Percentiles rank a stretch among this genome's conserved stretches.
Conservation (phyloP, 2,888 invertebrate genomes). For the Luffia ferchaultella region DNA sequence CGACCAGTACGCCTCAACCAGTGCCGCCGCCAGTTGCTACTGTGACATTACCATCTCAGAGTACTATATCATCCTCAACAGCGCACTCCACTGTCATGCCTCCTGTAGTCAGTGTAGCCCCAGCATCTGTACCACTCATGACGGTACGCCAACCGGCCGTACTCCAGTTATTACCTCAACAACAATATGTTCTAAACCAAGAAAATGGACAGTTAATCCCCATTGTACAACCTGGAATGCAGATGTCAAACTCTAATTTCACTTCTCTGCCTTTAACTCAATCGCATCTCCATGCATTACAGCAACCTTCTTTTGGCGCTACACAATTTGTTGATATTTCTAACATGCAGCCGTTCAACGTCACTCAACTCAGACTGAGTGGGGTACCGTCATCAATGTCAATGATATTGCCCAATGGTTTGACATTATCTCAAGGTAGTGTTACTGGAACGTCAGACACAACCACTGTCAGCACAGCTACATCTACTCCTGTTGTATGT, state of each 20-base stretch:
- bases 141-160: conserved; percentile 54
- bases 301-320: conserved; percentile 46
- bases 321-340: conserved; percentile 53
- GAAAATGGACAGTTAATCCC: conserved; percentile 58
- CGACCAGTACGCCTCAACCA: conserved; percentile 38
- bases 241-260: conserved; percentile 51
- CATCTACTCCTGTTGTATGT: conserved; percentile 51
- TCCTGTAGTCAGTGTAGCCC: conserved; percentile 48
- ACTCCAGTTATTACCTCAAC: conserved; percentile 41
- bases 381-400: conserved; percentile 58
- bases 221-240: conserved; percentile 53
- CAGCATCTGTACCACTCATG: conserved; percentile 48
- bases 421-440: conserved; percentile 45
- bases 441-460: conserved; percentile 38
- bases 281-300: conserved; percentile 30
- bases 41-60: conserved; percentile 36
- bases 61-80: conserved; percentile 35
- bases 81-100: conserved; percentile 31
- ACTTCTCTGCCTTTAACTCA: conserved; percentile 48
- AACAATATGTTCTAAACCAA: conserved; percentile 55
- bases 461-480: conserved; percentile 53
- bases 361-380: conserved; percentile 47
- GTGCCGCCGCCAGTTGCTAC: conserved; percentile 37
- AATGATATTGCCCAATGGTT: conserved; percentile 51
- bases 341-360: conserved; percentile 54